Evolutionary conservation across 2,113 vertebrate species (phyloP).

Genomic region (Pseudorasbora parva): DNA sequence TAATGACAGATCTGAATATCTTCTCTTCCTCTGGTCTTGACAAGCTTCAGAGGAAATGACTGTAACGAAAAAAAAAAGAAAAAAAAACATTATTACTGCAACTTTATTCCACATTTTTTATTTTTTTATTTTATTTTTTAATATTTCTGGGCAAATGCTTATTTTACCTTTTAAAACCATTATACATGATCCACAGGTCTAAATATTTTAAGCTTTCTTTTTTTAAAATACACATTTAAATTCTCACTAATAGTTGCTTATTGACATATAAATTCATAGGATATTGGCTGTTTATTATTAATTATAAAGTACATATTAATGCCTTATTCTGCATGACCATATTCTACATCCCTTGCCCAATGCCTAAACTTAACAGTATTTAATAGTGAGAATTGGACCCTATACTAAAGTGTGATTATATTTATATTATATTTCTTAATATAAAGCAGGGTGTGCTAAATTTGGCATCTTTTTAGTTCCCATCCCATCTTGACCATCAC

Average conservation of each 20-base stretch:
- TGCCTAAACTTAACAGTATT: too few relatives aligned
- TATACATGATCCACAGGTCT: background rate
- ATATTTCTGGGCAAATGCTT: background rate
- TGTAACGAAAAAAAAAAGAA: background rate
- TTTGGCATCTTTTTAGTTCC: background rate
- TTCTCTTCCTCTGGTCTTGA: slow-evolving; percentile 50
- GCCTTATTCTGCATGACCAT: too few relatives aligned
- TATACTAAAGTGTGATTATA: too few relatives aligned
- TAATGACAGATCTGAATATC: slow-evolving; percentile 44
- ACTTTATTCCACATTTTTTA: background rate
- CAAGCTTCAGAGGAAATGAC: slow-evolving; percentile 53
- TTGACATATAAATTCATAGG: too few relatives aligned
- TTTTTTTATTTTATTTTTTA: background rate
- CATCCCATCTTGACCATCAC: background rate
- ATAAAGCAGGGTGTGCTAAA: background rate
- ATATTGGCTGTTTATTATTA: too few relatives aligned
- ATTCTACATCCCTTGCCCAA: too few relatives aligned
- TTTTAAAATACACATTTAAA: too few relatives aligned
- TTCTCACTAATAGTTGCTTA: too few relatives aligned
- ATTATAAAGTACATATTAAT: too few relatives aligned
- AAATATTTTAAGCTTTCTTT: background rate
- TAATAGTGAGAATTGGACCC: too few relatives aligned
- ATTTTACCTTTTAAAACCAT: background rate
- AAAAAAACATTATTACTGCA: background rate
- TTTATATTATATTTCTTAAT: too few relatives aligned